Evolutionary conservation across 2,888 invertebrate genomes (phyloP).

Genomic region (Aproaerema taeniolella): DNA sequence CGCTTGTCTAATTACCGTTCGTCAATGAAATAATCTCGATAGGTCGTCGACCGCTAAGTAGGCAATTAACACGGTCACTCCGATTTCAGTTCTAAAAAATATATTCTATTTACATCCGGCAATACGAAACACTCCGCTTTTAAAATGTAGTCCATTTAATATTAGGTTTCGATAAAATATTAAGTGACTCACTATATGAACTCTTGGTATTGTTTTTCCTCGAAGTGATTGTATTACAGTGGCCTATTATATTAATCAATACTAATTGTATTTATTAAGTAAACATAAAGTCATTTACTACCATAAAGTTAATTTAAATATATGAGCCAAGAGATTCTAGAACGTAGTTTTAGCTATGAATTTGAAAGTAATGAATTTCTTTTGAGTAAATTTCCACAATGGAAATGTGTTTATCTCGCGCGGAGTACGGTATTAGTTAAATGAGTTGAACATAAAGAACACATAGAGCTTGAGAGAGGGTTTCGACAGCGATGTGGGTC

Average conservation of each 20-base stretch:
- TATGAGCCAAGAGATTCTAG: too few relatives aligned
- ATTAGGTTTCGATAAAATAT: constrained; percentile 46
- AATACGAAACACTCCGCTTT: constrained; percentile 27
- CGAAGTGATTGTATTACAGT: too few relatives aligned
- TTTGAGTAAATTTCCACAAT: too few relatives aligned
- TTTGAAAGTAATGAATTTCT: too few relatives aligned
- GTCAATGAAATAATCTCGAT: constrained; percentile 37
- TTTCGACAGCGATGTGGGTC: constrained; percentile 57
- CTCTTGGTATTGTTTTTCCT: constrained; percentile 4
- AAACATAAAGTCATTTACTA: too few relatives aligned
- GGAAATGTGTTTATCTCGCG: too few relatives aligned
- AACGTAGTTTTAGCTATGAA: too few relatives aligned
- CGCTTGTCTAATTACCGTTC: constrained; percentile 9
- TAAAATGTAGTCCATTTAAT: constrained; percentile 33
- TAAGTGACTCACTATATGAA: constrained; percentile 18
- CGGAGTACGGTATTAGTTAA: constrained; percentile 21
- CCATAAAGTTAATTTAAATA: too few relatives aligned
- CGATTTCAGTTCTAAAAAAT: constrained; percentile 49
- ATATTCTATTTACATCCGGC: constrained; percentile 34
- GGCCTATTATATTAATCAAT: too few relatives aligned
- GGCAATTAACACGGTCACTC: constrained; percentile 62
- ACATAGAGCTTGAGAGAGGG: constrained; percentile 31
- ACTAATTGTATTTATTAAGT: too few relatives aligned
- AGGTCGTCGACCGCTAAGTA: constrained; percentile 48
- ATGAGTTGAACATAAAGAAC: constrained; percentile 30